Base-by-base conservation (phyloP, 2,888 invertebrate genomes). In the Hemicrepidius hirtus region DNA sequence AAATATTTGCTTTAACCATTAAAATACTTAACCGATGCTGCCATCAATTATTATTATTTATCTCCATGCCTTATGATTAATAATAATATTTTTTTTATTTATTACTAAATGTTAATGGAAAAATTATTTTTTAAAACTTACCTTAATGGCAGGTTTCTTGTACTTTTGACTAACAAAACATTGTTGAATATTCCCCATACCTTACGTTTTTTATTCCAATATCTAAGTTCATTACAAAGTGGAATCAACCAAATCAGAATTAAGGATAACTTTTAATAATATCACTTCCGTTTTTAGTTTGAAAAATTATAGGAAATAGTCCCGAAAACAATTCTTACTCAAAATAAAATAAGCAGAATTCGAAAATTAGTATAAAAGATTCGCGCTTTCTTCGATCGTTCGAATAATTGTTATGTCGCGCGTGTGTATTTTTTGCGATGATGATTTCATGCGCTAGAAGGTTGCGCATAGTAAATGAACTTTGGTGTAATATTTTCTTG, bases 161-260 rank as follows among this genome's bases (percentile, higher is more conserved):
- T 74, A 65, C 63, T 76, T 78, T n/a, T 74, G 74, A n/a, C 55
- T 77, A 16, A 74, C 67, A 16, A 78, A 78, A 64, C 78, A 78
- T 73, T 76, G 75, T 13, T 78, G 78, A 24, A 78, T 71, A 64
- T 78, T 78, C 59, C 78, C 78, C 78, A 78, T 78, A 60, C 62
- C 67, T 65, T 44, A 12, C 63, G 59, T 49, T 20, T n/a, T n/a
- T n/a, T 46, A 57, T 46, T 37, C 44, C 57, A 37, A 20, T 13
- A 18, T 40, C 46, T 10, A 57, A 62, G 53, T 60, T 71, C 59
- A 71, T 71, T 41, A 71, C 71, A 67, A 62, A 57, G 57, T 35
- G n/a, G 59, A 44, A 46, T 35, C 21, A 41, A 32, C 10, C 20
- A n/a, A 64, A 10, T 10, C n/a, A n/a, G n/a, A n/a, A n/a, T n/a